phyloP scores from a whole-genome alignment of 2,797 vertebrate species.

The Setipinna tenuifilis region DNA sequence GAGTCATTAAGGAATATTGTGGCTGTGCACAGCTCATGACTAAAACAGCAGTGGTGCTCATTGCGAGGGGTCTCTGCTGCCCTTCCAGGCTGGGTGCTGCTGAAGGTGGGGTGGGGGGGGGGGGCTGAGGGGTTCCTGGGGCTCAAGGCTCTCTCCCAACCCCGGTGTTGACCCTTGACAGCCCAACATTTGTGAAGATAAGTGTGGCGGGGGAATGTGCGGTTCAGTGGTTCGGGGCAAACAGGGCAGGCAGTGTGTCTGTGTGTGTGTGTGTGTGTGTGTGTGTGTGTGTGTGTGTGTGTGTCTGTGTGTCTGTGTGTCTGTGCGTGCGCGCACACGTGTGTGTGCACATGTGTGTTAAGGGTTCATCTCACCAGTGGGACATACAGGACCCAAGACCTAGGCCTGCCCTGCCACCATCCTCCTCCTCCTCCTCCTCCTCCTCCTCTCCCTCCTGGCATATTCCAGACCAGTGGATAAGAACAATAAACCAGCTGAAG shows the following conservation, averaged over 20 bases:
- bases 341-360: constrained; percentile 52
- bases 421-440: neutral
- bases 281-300: constrained; percentile 40
- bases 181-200: constrained; percentile 67
- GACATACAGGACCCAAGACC: constrained; percentile 27
- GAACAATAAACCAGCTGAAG: constrained; percentile 33
- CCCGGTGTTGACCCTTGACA: constrained; percentile 68
- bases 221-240: constrained; percentile 59
- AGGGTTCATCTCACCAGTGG: constrained; percentile 45
- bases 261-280: constrained; percentile 29
- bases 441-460: neutral
- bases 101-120: neutral
- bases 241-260: constrained; percentile 25
- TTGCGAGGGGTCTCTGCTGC: constrained; percentile 21
- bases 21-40: constrained; percentile 36
- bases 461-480: constrained; percentile 35
- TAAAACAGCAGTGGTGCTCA: constrained; percentile 42
- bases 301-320: constrained; percentile 47
- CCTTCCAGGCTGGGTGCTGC: constrained; percentile 2
- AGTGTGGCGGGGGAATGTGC: constrained; percentile 64
- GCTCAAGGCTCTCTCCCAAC: constrained; percentile 36
- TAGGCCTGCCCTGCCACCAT: constrained; percentile 26
- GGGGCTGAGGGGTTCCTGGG: neutral
- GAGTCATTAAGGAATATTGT: constrained; percentile 26
- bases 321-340: constrained; percentile 36